A percentile compares a stretch with the other conserved stretches of the same genome.
Conservation (phyloP, 2,113 vertebrate genomes). For the Empidonax alnorum region DNA sequence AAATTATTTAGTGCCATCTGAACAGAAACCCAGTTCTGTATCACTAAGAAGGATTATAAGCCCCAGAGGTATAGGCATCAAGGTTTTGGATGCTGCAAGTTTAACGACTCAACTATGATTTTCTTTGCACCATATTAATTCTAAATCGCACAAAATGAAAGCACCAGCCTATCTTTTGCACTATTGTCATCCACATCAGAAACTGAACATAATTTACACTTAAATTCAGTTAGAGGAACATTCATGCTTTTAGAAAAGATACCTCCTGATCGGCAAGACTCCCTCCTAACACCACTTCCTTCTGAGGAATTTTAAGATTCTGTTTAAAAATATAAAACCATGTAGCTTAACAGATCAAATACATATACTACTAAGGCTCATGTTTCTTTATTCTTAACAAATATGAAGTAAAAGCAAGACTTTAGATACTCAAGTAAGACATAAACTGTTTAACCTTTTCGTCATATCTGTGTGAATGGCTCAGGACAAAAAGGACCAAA, state of each 20-base stretch:
- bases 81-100: background rate
- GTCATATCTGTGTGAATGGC: background rate
- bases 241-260: background rate
- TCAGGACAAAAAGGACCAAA: background rate
- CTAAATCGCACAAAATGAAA: background rate
- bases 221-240: background rate
- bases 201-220: background rate
- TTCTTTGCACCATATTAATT: background rate
- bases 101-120: background rate
- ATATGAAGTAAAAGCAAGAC: background rate
- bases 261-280: background rate
- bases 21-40: background rate
- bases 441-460: background rate
- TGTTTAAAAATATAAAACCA: background rate
- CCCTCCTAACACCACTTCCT: background rate
- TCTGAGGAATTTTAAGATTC: background rate
- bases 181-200: background rate
- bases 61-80: background rate
- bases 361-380: background rate
- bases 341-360: background rate
- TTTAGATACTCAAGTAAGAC: background rate
- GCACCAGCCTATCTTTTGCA: background rate
- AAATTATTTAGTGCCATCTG: background rate
- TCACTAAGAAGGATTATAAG: background rate
- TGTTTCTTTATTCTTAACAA: background rate